Evolutionary conservation across 1,140 invertebrate species (phyloP).

Genomic region (Heterodera schachtii): DNA sequence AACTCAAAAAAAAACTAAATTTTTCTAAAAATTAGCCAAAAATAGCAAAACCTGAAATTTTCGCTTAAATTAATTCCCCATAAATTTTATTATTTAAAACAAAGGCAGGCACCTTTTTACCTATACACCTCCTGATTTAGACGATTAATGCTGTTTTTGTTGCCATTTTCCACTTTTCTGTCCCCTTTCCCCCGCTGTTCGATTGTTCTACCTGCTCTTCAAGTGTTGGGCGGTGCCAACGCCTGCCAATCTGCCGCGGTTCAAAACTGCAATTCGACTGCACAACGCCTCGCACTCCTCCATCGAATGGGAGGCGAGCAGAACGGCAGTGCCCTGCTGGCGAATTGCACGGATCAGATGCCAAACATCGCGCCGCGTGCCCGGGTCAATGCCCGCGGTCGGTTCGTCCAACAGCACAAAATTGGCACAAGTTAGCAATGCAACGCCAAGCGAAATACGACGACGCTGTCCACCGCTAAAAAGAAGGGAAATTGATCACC

Average conservation of each 20-base stretch:
- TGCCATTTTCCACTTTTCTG: slow-evolving; percentile 6
- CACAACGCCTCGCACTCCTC: slow-evolving; percentile 65
- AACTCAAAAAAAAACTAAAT: too few relatives aligned
- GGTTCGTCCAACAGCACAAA: slow-evolving; percentile 56
- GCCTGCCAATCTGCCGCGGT: slow-evolving; percentile 78
- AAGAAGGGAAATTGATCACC: too few relatives aligned
- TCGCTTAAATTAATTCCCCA: too few relatives aligned
- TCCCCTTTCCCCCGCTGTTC: too few relatives aligned
- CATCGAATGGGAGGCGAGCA: slow-evolving; percentile 66
- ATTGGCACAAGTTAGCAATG: slow-evolving; percentile 40
- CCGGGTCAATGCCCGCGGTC: slow-evolving; percentile 69
- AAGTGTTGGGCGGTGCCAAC: slow-evolving; percentile 75
- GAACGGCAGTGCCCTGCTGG: slow-evolving; percentile 43
- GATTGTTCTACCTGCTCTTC: slow-evolving; percentile 66
- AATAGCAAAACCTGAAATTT: too few relatives aligned
- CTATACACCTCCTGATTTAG: too few relatives aligned
- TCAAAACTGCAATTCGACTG: slow-evolving; percentile 82
- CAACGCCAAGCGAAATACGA: slow-evolving; percentile 52
- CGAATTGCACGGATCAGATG: slow-evolving; percentile 64
- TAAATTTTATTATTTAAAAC: too few relatives aligned
- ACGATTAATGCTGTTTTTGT: too few relatives aligned
- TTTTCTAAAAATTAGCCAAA: too few relatives aligned
- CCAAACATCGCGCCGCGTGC: slow-evolving; percentile 70
- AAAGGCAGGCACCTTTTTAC: too few relatives aligned
- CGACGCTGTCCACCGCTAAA: slow-evolving; percentile 69